Evolutionary conservation across 2,888 invertebrate species (phyloP).

Genomic region (Drosophila pegasa): DNA sequence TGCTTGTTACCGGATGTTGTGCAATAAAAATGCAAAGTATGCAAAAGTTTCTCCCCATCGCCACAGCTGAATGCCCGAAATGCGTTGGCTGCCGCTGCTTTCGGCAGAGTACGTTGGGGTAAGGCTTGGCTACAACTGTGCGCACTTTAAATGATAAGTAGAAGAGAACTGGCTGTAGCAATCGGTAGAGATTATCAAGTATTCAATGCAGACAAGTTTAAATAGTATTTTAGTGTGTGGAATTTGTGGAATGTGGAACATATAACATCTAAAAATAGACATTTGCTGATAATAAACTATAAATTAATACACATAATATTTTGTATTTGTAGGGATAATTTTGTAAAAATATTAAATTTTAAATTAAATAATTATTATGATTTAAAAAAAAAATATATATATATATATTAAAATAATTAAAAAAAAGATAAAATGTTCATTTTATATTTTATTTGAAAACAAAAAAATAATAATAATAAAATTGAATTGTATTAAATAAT

Average conservation of each 20-base stretch:
- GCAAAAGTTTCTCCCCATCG: slow-evolving; percentile 62
- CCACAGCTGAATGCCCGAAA: slow-evolving; percentile 17
- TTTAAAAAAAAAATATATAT: no score
- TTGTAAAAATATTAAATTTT: no score
- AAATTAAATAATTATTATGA: no score
- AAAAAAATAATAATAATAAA: no score
- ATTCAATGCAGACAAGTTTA: background rate
- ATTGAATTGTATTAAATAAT: no score
- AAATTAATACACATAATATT: background rate
- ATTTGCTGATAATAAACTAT: background rate
- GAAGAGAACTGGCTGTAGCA: background rate
- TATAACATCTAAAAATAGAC: background rate
- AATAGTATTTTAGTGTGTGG: background rate
- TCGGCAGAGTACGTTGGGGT: slow-evolving; percentile 4
- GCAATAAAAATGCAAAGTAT: slow-evolving; percentile 77
- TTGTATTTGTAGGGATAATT: no score
- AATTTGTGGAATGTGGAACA: background rate
- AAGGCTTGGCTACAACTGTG: slow-evolving; percentile 3
- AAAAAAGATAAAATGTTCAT: no score
- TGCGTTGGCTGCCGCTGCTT: slow-evolving; percentile 10
- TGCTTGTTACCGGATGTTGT: slow-evolving; percentile 77
- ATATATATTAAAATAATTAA: no score
- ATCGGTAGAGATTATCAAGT: background rate
- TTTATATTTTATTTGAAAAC: no score
- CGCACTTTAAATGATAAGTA: slow-evolving; percentile 18